Percentiles rank a stretch among this genome's conserved stretches.
Conservation (phyloP, 2,797 vertebrate genomes). For the Balearica regulorum region DNA sequence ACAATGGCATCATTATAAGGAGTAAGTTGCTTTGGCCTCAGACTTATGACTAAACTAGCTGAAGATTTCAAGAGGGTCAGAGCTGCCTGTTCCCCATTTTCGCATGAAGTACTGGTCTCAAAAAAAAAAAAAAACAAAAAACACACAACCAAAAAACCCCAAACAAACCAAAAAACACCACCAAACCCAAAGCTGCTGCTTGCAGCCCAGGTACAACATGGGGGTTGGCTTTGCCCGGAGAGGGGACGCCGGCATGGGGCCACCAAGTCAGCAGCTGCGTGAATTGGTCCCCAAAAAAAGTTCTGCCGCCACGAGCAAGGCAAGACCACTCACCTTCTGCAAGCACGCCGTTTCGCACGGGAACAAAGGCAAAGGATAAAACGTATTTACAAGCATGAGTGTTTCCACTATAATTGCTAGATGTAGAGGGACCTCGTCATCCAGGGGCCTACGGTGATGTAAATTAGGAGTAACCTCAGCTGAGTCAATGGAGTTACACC, state of each 20-base stretch:
- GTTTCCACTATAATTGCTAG: background rate
- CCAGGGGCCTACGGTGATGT: background rate
- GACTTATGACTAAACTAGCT: slow-evolving; percentile 43
- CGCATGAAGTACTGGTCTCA: slow-evolving; percentile 7
- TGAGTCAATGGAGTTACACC: background rate
- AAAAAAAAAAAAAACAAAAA: background rate
- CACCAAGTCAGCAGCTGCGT: background rate
- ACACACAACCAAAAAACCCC: no score
- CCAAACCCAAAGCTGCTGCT: background rate
- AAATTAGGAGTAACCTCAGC: background rate
- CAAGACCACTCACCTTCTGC: background rate
- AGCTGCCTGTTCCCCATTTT: slow-evolving; percentile 46
- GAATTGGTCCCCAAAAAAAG: background rate
- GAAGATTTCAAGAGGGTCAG: slow-evolving; percentile 58
- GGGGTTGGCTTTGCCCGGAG: background rate
- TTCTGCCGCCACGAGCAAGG: accelerated
- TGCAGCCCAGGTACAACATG: background rate
- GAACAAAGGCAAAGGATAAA: background rate
- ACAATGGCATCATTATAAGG: slow-evolving; percentile 76
- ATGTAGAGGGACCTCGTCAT: background rate
- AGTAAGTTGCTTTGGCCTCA: slow-evolving; percentile 51
- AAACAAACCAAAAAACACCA: no score
- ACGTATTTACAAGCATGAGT: background rate
- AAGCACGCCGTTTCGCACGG: background rate
- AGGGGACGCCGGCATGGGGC: background rate